Evolutionary conservation across 2,113 vertebrate genomes (phyloP).

Genomic region (Rhinolophus ferrumequinum): DNA sequence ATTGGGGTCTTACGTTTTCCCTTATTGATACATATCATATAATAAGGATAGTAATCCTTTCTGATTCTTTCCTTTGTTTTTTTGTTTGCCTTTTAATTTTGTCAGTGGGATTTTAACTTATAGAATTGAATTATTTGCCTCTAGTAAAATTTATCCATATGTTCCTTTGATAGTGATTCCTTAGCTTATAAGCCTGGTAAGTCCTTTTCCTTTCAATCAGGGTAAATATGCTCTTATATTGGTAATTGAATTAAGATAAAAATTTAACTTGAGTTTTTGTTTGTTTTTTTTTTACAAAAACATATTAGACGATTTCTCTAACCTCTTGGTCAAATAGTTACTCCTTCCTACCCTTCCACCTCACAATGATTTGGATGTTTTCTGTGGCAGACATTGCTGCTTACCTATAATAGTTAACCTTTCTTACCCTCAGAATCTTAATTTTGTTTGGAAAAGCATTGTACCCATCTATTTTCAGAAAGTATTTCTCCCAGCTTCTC

Average conservation of each 20-base stretch:
- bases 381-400: background rate
- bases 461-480: background rate
- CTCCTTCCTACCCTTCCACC: background rate
- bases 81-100: slow-evolving; percentile 8
- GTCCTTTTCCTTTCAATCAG: background rate
- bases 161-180: background rate
- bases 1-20: background rate
- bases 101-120: background rate
- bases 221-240: background rate
- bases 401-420: background rate
- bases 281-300: background rate
- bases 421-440: background rate
- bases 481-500: background rate
- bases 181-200: background rate
- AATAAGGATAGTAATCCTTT: background rate
- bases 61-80: background rate
- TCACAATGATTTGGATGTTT: background rate
- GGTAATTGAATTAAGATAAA: background rate
- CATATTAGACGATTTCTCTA: background rate
- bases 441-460: background rate
- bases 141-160: background rate
- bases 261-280: background rate
- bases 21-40: background rate
- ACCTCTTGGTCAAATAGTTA: background rate
- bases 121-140: background rate